phyloP scores from a whole-genome alignment of 2,113 vertebrate genomes.

The Hippocampus mohnikei region DNA sequence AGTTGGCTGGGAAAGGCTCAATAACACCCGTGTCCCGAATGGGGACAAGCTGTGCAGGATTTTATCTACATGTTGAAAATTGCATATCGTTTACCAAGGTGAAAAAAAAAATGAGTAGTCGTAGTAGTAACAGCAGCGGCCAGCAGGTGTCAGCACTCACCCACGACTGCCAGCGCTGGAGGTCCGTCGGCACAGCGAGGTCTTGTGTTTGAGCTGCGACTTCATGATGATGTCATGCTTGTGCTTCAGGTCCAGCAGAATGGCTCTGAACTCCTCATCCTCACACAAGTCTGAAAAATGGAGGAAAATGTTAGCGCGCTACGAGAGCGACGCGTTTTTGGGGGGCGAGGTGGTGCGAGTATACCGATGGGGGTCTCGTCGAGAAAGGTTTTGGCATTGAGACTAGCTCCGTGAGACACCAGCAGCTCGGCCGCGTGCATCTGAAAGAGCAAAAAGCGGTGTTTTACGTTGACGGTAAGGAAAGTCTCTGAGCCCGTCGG shows the following conservation, averaged over 20 bases:
- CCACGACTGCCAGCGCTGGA: conserved; percentile 94
- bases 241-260: conserved; percentile 92
- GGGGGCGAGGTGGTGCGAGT: conserved; percentile 2
- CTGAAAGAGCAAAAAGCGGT: conserved; percentile 59
- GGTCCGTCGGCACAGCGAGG: conserved; percentile 88
- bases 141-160: conserved; percentile 77
- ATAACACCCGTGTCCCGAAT: too few relatives aligned
- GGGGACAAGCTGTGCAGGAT: too few relatives aligned
- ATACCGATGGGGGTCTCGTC: conserved; percentile 97
- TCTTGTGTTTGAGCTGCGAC: conserved; percentile 94
- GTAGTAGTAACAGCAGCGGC: not conserved
- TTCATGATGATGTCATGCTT: conserved; percentile 98
- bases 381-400: conserved; percentile 89
- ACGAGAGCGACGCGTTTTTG: not conserved
- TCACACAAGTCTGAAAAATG: conserved; percentile 84
- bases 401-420: conserved; percentile 91
- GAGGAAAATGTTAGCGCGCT: not conserved
- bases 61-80: too few relatives aligned
- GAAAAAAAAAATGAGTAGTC: too few relatives aligned
- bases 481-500: not conserved
- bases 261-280: conserved; percentile 90
- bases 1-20: too few relatives aligned
- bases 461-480: conserved; percentile 1
- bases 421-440: conserved; percentile 93
- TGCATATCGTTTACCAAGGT: too few relatives aligned